phyloP scores from a whole-genome alignment of 2,888 invertebrate genomes.

The Azorinus chamasolen region DNA sequence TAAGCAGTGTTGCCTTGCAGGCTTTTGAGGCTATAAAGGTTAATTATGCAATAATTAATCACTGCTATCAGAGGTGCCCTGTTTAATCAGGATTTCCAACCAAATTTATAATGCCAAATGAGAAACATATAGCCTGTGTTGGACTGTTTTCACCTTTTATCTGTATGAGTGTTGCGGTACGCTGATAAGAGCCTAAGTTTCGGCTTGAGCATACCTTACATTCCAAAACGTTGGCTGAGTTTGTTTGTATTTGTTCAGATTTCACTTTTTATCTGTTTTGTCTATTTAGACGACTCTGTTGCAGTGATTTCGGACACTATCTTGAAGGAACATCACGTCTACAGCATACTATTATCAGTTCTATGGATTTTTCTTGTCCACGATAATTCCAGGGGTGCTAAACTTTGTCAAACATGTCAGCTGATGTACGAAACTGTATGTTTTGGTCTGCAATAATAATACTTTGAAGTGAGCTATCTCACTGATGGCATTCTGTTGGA shows the following conservation, averaged over 20 bases:
- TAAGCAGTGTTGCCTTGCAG: no score
- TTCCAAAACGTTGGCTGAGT: constrained; percentile 5
- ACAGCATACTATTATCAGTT: no score
- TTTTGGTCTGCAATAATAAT: no score
- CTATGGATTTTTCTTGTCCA: not conserved
- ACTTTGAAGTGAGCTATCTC: no score
- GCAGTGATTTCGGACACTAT: no score
- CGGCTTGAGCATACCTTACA: constrained; percentile 23
- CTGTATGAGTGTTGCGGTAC: constrained; percentile 24
- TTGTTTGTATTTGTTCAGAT: constrained; percentile 10
- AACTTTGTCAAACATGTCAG: not conserved
- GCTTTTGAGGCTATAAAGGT: constrained; percentile 14
- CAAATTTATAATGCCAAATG: constrained; percentile 61
- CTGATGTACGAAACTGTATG: not conserved
- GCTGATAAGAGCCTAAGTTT: constrained; percentile 7
- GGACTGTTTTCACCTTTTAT: constrained; percentile 56
- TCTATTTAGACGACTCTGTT: not conserved
- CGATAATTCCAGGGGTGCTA: constrained; percentile 7
- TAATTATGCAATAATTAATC: constrained; percentile 64
- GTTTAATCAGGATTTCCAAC: constrained; percentile 55
- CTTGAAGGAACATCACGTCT: no score
- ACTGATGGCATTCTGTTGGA: no score
- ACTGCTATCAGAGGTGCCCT: constrained; percentile 44
- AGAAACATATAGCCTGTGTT: constrained; percentile 47
- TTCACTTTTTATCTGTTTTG: constrained; percentile 6